Evolutionary conservation across 1,140 invertebrate species (phyloP).

Genomic region (Cotesia chilonis): DNA sequence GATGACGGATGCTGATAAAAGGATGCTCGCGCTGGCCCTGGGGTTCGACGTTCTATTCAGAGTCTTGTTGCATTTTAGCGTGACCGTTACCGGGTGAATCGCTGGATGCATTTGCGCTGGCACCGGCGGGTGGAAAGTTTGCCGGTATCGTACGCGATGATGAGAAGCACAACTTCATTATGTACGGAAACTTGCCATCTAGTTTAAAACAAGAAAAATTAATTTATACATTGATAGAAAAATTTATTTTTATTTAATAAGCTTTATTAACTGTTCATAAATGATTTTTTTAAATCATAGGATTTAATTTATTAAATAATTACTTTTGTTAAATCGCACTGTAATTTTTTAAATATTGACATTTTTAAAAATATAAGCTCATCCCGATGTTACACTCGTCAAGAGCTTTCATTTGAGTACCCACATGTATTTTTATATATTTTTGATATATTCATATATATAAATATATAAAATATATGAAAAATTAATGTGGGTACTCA

Average conservation of each 20-base stretch:
- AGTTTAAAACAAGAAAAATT: conserved; percentile 32
- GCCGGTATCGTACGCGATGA: conserved; percentile 81
- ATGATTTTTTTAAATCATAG: too few relatives aligned
- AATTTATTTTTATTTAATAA: background rate
- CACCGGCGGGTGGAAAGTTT: conserved; percentile 60
- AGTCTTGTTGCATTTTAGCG: conserved; percentile 65
- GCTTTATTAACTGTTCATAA: too few relatives aligned
- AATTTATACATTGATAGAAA: conserved; percentile 17
- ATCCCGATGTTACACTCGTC: too few relatives aligned
- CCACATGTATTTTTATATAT: too few relatives aligned
- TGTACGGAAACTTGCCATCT: conserved; percentile 96
- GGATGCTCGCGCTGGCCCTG: conserved; percentile 60
- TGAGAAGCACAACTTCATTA: conserved; percentile 96
- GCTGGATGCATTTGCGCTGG: conserved; percentile 47
- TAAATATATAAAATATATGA: too few relatives aligned
- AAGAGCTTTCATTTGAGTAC: too few relatives aligned
- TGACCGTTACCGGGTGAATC: conserved; percentile 63
- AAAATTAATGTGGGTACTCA: too few relatives aligned
- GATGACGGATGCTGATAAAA: conserved; percentile 39
- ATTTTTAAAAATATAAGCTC: too few relatives aligned
- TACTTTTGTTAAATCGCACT: too few relatives aligned
- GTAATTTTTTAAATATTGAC: too few relatives aligned
- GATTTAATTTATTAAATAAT: too few relatives aligned
- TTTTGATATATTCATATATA: too few relatives aligned
- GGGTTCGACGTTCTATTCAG: conserved; percentile 66